Base-by-base conservation (phyloP, 2,797 vertebrate genomes). In the Gephyroberyx darwinii region DNA sequence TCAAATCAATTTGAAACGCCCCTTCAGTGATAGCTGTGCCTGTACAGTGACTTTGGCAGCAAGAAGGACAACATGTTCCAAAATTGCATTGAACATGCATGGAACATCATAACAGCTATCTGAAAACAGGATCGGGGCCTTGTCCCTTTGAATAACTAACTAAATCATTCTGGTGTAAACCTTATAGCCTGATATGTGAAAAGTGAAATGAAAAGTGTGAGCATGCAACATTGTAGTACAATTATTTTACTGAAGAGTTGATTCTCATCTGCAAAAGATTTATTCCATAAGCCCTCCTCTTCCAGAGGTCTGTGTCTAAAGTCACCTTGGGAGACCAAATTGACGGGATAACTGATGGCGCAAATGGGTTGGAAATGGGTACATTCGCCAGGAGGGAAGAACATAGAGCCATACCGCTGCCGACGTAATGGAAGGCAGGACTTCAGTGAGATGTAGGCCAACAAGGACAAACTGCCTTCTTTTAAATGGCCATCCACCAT, bases 301-400 rank as follows among this genome's bases (percentile, higher is more conserved):
- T 84, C 80, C 56, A 75, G 83, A 86, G 85, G 74, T 86, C 73
- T 83, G 72, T 82, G 86, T 69, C 83, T 86, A 89, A 90, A 94
- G 93, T 94, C 92, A 93, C 91, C 91, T 93, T 93, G 91, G 91
- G 91, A 90, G 87, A 87, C 89, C 84, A 86, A 88, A 90, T 78
- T 89, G 84, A 90, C 64, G 69, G 80, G 78, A 84, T 84, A 90
- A 90, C 80, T 89, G 86, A 90, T 92, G 88, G 88, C 87, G 90
- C 89, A 91, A 92, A 89, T 58, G 70, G 65, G 12, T 51, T 74
- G 74, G 69, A 80, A 88, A 71, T 84, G 78, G 54, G 77, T 65
- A 74, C 75, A 64, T 77, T 74, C 8, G 81, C 81, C 72, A 84
- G 52, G 56, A 71, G 69, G 67, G 30, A 70, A 66, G 77, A 69